Evolutionary conservation across 2,797 vertebrate genomes (phyloP), one percentile per base, ranked within the genome.

Genomic region (Eptatretus atami): DNA sequence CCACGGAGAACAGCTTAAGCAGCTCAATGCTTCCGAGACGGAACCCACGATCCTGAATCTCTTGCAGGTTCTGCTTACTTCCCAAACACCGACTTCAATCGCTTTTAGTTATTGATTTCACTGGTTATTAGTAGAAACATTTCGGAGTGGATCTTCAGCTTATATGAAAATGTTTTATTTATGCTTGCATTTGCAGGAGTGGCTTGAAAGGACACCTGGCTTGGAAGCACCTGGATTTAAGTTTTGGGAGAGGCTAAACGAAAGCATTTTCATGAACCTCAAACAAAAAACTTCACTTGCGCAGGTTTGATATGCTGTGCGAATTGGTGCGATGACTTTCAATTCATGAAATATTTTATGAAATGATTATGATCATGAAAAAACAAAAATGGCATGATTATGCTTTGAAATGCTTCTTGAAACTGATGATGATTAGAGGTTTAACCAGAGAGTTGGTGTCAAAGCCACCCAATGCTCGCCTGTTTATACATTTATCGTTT

Each of bases 161-260:
- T 24, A 1, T 61, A 61, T 61, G n/a, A n/a, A 61, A 61, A 61
- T 11, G 57, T 61, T 61, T 61, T 60, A 53, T 15, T 54, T 65
- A 3, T 65, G 31, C 53, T 65, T 53, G 11, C 15, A 25, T 64
- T 66, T 73, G 67, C 68, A 98, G 90, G 78, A 83, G 72, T 98
- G 90, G 90, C 78, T 98, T 70, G 90, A 95, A 76, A 82, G 92
- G 75, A 98, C 92, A 65, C 90, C 88, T 0, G 88, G 90, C 63
- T 77, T 98, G 19, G 79, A 88, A 12, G 73, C 67, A 53, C 75
- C 82, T 66, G 84, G 80, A 67, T 98, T 96, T 76, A 81, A 94
- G 74, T 98, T 98, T 73, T 96, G 90, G 90, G 78, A 76, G 64
- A 80, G 78, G 71, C 75, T 96, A 68, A 77, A 87, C 77, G 74